These are phyloP conservation scores for Chrysocyon brachyurus DNA, from an alignment of 2,797 vertebrate genomes.

Conservation along the genomic window DNA sequence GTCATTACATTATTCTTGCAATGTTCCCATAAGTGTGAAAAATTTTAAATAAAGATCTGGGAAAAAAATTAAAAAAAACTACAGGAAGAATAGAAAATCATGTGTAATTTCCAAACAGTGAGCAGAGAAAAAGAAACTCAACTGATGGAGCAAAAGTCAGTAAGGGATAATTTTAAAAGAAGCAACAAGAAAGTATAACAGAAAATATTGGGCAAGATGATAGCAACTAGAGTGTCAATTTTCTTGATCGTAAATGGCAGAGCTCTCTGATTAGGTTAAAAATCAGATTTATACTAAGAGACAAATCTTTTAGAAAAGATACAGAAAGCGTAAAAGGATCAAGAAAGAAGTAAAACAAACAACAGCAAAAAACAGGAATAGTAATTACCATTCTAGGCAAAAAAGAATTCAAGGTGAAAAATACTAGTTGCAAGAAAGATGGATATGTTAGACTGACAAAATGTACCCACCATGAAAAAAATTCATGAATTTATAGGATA, in stretches of 20 bases:
- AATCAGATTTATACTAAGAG: neutral
- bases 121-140: neutral
- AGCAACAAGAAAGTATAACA: neutral
- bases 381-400: neutral
- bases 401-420: constrained; percentile 10
- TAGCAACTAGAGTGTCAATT: neutral
- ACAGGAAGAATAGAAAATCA: neutral
- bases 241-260: neutral
- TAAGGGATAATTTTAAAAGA: neutral
- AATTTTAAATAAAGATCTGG: neutral
- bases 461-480: neutral
- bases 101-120: neutral
- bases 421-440: neutral
- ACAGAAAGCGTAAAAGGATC: neutral
- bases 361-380: neutral
- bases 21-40: neutral
- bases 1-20: neutral
- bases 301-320: neutral
- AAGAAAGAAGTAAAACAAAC: neutral
- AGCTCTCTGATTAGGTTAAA: neutral
- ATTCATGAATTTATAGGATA: neutral
- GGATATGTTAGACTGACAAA: neutral
- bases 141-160: neutral
- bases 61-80: neutral
- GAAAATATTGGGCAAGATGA: neutral